These are phyloP conservation scores for Acrossocheilus fasciatus DNA, from an alignment of 2,797 vertebrate genomes.

Conservation along the genomic window DNA sequence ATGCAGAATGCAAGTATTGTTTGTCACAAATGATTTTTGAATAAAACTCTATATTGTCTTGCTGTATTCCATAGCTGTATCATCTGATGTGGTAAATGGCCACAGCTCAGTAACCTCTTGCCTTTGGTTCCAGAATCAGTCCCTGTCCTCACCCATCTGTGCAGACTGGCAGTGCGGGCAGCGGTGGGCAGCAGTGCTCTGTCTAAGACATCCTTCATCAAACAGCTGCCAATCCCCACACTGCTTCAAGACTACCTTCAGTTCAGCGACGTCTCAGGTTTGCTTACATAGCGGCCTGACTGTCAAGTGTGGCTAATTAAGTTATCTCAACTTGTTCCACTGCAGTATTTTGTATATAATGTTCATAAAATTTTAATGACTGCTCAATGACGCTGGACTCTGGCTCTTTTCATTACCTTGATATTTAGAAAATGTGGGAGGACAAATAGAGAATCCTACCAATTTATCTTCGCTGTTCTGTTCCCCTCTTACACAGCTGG, in stretches of 20 bases:
- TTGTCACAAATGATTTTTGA: slow-evolving; percentile 41
- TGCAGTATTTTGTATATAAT: slow-evolving; percentile 55
- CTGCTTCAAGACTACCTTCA: slow-evolving; percentile 71
- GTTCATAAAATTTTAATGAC: slow-evolving; percentile 55
- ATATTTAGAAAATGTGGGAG: slow-evolving; percentile 37
- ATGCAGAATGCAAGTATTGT: background rate
- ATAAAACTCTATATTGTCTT: background rate
- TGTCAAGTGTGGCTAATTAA: slow-evolving; percentile 42
- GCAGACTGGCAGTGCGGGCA: slow-evolving; percentile 71
- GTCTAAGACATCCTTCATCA: slow-evolving; percentile 66
- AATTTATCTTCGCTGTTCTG: slow-evolving; percentile 33
- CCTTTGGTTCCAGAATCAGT: slow-evolving; percentile 65
- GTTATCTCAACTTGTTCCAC: slow-evolving; percentile 17
- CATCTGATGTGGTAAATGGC: background rate
- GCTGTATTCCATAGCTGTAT: slow-evolving; percentile 59
- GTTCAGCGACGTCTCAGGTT: slow-evolving; percentile 68
- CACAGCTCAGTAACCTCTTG: slow-evolving; percentile 25
- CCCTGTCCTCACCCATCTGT: slow-evolving; percentile 74
- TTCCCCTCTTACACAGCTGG: slow-evolving; percentile 41
- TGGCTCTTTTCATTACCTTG: slow-evolving; percentile 31
- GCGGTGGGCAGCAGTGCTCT: slow-evolving; percentile 69
- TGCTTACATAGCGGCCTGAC: slow-evolving; percentile 23
- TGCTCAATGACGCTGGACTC: slow-evolving; percentile 25
- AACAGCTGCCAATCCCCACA: slow-evolving; percentile 72
- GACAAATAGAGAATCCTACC: slow-evolving; percentile 35